These are phyloP conservation scores for Geotria australis DNA, from an alignment of 2,797 vertebrate genomes.

Conservation along the genomic window DNA sequence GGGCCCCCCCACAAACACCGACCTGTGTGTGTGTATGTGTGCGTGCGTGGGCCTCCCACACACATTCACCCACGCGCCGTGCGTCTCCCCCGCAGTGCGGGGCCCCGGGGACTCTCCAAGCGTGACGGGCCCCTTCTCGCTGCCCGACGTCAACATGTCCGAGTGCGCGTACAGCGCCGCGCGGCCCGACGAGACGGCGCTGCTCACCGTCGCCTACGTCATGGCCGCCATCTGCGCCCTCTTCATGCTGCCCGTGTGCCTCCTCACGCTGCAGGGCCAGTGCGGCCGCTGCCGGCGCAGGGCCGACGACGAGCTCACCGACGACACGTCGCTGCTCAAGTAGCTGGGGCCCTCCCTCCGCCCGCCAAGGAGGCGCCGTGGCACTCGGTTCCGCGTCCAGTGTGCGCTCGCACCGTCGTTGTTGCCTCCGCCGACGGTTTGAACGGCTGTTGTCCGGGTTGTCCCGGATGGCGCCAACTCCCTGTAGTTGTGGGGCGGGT, in stretches of 20 bases:
- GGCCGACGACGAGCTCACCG: conserved; percentile 49
- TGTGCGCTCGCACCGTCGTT: too few species aligned
- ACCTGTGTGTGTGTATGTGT: too few species aligned
- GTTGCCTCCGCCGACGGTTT: too few species aligned
- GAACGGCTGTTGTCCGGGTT: too few species aligned
- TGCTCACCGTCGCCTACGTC: conserved; percentile 95
- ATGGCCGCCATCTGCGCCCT: conserved; percentile 98
- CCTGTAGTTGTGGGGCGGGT: too few species aligned
- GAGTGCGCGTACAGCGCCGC: conserved; percentile 97
- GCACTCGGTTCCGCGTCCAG: too few species aligned
- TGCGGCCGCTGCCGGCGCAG: conserved; percentile 57
- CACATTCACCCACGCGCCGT: too few species aligned
- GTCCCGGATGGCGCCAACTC: too few species aligned
- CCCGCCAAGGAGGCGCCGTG: too few species aligned
- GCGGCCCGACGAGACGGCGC: conserved; percentile 79
- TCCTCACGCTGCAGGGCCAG: conserved; percentile 97
- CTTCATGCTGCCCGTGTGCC: conserved; percentile 92
- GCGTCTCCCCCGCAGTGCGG: conserved; percentile 31
- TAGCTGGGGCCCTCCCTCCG: conserved; percentile 4
- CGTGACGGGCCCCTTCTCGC: conserved; percentile 55
- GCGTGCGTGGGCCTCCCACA: too few species aligned
- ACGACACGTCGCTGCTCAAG: conserved; percentile 87
- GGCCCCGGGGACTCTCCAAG: conserved; percentile 59
- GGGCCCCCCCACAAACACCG: too few species aligned
- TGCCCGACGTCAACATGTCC: conserved; percentile 28